These are phyloP conservation scores for Spinus pinus DNA, from an alignment of 2,797 vertebrate species.

Conservation along the genomic window DNA sequence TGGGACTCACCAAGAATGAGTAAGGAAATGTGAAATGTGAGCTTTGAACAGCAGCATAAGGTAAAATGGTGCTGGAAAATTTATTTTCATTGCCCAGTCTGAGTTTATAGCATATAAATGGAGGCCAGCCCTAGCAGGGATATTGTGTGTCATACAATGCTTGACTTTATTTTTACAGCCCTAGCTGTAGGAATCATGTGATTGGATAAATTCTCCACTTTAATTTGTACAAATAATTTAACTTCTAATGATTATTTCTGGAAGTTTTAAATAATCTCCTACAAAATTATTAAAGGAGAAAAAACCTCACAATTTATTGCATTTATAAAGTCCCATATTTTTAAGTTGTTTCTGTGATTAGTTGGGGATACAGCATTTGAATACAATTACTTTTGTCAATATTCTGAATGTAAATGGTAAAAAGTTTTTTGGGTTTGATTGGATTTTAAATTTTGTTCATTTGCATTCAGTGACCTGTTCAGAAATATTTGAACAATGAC, in stretches of 20 bases:
- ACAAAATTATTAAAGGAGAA: not conserved
- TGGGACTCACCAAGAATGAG: not conserved
- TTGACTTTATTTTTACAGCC: not conserved
- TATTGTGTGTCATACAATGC: not conserved
- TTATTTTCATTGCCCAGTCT: not conserved
- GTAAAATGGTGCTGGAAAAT: not conserved
- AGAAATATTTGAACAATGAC: not conserved
- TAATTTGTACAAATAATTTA: not conserved
- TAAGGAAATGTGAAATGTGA: not conserved
- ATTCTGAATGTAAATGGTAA: not conserved
- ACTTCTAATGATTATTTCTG: not conserved
- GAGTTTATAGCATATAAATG: not conserved
- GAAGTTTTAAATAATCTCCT: not conserved
- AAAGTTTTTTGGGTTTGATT: not conserved
- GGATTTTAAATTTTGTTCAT: not conserved
- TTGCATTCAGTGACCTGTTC: not conserved
- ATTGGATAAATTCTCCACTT: not conserved
- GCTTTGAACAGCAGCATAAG: not conserved
- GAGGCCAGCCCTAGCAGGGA: not conserved
- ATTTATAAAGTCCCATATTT: not conserved
- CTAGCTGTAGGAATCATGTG: not conserved
- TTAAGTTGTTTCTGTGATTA: not conserved
- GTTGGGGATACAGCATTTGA: not conserved
- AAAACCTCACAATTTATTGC: not conserved
- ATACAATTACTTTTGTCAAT: not conserved